Conservation (phyloP, 2,113 vertebrate genomes). For the Leucosticte australis region DNA sequence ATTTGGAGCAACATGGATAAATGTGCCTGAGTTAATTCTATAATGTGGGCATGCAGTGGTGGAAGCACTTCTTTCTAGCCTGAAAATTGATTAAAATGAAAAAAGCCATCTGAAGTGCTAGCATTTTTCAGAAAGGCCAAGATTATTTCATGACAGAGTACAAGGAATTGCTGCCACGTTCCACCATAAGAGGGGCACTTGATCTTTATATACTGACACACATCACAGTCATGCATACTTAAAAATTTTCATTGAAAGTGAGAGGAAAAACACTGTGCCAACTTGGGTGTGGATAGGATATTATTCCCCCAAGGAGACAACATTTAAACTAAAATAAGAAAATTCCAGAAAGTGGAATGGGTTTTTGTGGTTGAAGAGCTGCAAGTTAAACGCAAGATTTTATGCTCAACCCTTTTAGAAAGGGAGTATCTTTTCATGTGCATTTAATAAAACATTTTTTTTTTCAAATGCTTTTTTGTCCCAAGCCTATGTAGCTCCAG, state of each 20-base stretch:
- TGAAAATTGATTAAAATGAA: neutral
- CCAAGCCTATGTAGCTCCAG: neutral
- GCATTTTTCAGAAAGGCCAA: neutral
- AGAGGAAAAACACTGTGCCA: neutral
- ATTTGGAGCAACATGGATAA: neutral
- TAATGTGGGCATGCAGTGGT: fast-evolving
- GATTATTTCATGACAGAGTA: neutral
- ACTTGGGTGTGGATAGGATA: neutral
- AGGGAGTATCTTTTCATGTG: constrained; percentile 28
- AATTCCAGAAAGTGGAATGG: neutral
- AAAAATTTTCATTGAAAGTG: neutral
- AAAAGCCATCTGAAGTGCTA: neutral
- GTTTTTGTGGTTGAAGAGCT: neutral
- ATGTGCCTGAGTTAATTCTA: neutral
- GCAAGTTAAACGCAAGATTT: neutral
- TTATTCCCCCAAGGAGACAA: neutral
- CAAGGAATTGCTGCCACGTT: neutral
- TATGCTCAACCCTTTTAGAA: neutral
- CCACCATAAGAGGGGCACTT: neutral
- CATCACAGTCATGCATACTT: neutral
- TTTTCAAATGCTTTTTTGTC: constrained; percentile 8
- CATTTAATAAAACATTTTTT: constrained; percentile 21
- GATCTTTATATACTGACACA: neutral
- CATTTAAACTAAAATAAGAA: neutral
- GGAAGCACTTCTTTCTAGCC: neutral